Conservation (phyloP, 2,888 invertebrate species). For the Philonicus albiceps region DNA sequence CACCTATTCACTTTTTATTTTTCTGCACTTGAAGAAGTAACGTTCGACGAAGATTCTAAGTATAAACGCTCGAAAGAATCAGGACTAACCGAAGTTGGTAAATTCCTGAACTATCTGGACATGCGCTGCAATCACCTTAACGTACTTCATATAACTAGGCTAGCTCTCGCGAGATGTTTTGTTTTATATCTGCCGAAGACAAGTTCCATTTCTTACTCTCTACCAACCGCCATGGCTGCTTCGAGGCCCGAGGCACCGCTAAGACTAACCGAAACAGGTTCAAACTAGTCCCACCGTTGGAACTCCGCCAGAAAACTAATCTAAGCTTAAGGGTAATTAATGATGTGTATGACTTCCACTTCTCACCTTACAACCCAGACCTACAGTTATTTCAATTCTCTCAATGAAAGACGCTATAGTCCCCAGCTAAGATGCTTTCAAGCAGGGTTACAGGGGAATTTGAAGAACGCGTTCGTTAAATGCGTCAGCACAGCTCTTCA, state of each 20-base stretch:
- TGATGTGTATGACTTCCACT: not conserved
- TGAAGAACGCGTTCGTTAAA: not conserved
- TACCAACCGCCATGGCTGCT: not conserved
- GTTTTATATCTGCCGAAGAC: not conserved
- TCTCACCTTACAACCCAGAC: not conserved
- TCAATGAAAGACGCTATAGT: not conserved
- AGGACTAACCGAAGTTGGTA: conserved; percentile 44
- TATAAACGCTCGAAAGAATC: not conserved
- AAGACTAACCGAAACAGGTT: conserved; percentile 33
- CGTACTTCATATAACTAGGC: conserved; percentile 44
- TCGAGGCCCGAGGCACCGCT: not conserved
- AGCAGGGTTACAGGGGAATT: not conserved
- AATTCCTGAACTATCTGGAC: conserved; percentile 44
- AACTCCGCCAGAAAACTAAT: not conserved
- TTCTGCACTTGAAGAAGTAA: not conserved
- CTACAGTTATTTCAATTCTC: not conserved
- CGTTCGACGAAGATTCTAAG: not conserved
- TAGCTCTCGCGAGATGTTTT: not conserved
- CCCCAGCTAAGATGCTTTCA: not conserved
- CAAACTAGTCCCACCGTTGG: not conserved
- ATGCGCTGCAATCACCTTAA: conserved; percentile 39
- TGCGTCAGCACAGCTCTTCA: not conserved
- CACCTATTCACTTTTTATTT: not conserved
- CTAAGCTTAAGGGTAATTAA: conserved; percentile 7
- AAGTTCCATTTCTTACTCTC: conserved; percentile 9